Evolutionary conservation across 2,797 vertebrate species (phyloP).

Genomic region (Malacoraja senta): DNA sequence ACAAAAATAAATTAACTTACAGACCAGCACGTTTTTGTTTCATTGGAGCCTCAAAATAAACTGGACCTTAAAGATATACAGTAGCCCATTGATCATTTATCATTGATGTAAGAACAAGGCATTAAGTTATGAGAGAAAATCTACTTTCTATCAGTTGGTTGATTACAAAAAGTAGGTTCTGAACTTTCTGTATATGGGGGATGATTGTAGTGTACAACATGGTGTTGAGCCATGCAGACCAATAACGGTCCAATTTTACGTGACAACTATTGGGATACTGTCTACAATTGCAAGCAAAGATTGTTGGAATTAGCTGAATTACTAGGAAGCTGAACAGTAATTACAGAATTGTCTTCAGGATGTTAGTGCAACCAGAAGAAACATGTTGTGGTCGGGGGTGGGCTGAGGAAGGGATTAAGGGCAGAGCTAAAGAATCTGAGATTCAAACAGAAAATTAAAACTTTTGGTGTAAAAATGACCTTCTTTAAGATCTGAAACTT

Average conservation of each 20-base stretch:
- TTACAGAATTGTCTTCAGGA: neutral
- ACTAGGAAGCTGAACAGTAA: neutral
- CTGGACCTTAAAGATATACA: neutral
- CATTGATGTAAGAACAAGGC: neutral
- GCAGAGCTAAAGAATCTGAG: neutral
- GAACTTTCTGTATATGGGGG: neutral
- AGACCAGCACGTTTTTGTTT: neutral
- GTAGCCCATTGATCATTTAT: too few species aligned
- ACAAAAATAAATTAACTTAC: too few species aligned
- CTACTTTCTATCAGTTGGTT: neutral
- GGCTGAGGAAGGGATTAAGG: neutral
- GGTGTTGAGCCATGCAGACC: neutral
- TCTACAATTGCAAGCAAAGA: neutral
- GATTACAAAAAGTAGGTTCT: neutral
- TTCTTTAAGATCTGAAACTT: too few species aligned
- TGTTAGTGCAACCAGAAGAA: neutral
- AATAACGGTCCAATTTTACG: neutral
- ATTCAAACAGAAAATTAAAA: neutral
- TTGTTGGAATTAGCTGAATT: neutral
- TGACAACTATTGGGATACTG: constrained; percentile 5
- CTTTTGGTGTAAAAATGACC: neutral
- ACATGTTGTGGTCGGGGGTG: neutral
- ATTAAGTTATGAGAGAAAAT: neutral
- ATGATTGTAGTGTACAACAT: neutral
- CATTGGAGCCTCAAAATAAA: neutral